Conservation (phyloP, 2,797 vertebrate genomes). For the Parauchenoglanis ngamensis region DNA sequence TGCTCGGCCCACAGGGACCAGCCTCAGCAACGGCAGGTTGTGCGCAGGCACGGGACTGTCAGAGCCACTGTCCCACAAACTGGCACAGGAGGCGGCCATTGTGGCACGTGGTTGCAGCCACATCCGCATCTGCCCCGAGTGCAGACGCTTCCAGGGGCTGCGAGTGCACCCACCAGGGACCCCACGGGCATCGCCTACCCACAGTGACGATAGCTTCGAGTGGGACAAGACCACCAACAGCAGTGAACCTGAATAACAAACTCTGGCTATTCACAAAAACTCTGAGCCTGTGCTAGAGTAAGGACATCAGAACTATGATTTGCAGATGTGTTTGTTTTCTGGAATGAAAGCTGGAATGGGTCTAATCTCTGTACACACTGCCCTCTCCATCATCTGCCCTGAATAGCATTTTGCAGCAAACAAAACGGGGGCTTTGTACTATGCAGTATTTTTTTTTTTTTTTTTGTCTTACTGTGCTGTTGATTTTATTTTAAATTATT, state of each 20-base stretch:
- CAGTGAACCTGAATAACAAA: constrained; percentile 90
- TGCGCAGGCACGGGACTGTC: constrained; percentile 85
- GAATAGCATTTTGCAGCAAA: constrained; percentile 62
- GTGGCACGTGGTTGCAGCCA: constrained; percentile 93
- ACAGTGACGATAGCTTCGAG: constrained; percentile 92
- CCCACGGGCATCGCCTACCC: constrained; percentile 78
- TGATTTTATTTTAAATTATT: constrained; percentile 76
- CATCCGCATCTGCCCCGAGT: constrained; percentile 95
- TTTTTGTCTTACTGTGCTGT: constrained; percentile 71
- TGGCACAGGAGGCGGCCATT: constrained; percentile 91
- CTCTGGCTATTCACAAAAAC: not conserved
- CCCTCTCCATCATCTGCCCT: constrained; percentile 66
- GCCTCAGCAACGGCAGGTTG: constrained; percentile 96
- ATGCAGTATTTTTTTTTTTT: constrained; percentile 76
- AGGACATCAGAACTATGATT: constrained; percentile 6
- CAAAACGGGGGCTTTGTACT: constrained; percentile 71
- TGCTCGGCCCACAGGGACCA: constrained; percentile 76
- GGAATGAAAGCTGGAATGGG: constrained; percentile 54
- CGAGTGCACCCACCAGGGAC: constrained; percentile 75
- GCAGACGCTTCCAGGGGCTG: constrained; percentile 93
- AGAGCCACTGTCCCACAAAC: constrained; percentile 91
- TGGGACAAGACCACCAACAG: constrained; percentile 97
- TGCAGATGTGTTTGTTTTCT: constrained; percentile 40
- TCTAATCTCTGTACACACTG: constrained; percentile 67
- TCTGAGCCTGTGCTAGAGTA: not conserved